phyloP scores from a whole-genome alignment of 2,797 vertebrate genomes.

The Cyclopterus lumpus region DNA sequence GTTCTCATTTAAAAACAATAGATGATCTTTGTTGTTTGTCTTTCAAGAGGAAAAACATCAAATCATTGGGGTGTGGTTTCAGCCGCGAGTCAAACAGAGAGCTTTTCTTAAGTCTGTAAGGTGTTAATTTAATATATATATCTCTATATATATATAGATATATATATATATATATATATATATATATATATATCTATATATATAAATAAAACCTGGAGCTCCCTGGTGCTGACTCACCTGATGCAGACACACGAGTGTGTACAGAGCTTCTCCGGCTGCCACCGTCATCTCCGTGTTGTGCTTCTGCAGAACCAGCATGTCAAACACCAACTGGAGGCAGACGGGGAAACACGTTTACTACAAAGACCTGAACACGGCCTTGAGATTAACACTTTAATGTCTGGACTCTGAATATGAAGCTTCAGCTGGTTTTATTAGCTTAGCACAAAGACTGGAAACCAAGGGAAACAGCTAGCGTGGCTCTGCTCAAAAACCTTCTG shows the following conservation, averaged over 20 bases:
- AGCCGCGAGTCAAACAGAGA: too few relatives aligned
- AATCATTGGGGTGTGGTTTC: too few relatives aligned
- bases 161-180: too few relatives aligned
- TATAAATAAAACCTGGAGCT: too few relatives aligned
- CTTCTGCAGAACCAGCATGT: slow-evolving; percentile 99
- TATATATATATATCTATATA: too few relatives aligned
- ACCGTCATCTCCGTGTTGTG: slow-evolving; percentile 99
- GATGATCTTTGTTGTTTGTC: too few relatives aligned
- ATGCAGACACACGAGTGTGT: slow-evolving; percentile 97
- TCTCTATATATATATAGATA: too few relatives aligned
- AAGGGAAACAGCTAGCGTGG: not conserved
- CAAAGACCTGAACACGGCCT: not conserved
- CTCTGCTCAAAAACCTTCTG: not conserved
- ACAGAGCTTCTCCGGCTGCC: slow-evolving; percentile 97
- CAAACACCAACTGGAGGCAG: slow-evolving; percentile 92
- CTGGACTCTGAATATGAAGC: not conserved
- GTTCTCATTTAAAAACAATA: too few relatives aligned
- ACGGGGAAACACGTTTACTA: not conserved
- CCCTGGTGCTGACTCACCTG: slow-evolving; percentile 85
- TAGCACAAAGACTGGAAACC: not conserved
- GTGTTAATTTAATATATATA: too few relatives aligned
- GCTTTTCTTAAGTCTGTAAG: too few relatives aligned
- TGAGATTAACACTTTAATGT: too few relatives aligned
- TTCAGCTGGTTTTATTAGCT: not conserved
- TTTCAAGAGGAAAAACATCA: too few relatives aligned